A percentile compares a stretch with the other conserved stretches of the same genome.
Evolutionary conservation across 2,888 invertebrate genomes (phyloP).

Genomic region (Drosophila imparisetae): DNA sequence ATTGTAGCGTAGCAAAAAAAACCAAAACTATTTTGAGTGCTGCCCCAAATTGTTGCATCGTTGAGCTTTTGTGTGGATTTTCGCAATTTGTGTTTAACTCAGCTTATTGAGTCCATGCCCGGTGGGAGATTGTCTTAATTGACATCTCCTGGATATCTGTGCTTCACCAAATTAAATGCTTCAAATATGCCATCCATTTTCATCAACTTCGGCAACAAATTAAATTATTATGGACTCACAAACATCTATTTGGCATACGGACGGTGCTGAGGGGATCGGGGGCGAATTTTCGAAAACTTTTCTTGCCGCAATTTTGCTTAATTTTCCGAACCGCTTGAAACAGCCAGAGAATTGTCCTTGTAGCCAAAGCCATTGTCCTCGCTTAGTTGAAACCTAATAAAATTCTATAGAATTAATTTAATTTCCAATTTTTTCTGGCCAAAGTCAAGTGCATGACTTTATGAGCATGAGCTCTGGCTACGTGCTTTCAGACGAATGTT

Average conservation of each 20-base stretch:
- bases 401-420: conserved; percentile 76
- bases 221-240: conserved; percentile 58
- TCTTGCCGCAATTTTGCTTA: conserved; percentile 37
- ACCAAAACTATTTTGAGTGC: conserved; percentile 7
- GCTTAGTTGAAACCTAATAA: conserved; percentile 65
- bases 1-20: conserved; percentile 8
- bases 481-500: conserved; percentile 52
- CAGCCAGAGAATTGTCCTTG: conserved; percentile 43
- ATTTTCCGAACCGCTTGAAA: conserved; percentile 35
- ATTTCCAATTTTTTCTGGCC: conserved; percentile 62
- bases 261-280: background rate
- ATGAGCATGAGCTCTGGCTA: conserved; percentile 18
- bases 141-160: conserved; percentile 34
- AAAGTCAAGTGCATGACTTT: conserved; percentile 68
- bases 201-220: conserved; percentile 58
- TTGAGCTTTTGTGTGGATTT: conserved; percentile 6
- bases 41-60: conserved; percentile 23
- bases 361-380: conserved; percentile 46
- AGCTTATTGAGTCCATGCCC: conserved; percentile 23
- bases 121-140: conserved; percentile 63
- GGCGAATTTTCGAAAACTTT: conserved; percentile 37
- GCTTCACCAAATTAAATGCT: conserved; percentile 46
- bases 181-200: conserved; percentile 56
- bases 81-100: conserved; percentile 40
- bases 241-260: conserved; percentile 16